A percentile compares a stretch with the other conserved stretches of the same genome.
These are phyloP conservation scores for Ips nitidus DNA, from an alignment of 1,140 invertebrate species.

Conservation along the genomic window DNA sequence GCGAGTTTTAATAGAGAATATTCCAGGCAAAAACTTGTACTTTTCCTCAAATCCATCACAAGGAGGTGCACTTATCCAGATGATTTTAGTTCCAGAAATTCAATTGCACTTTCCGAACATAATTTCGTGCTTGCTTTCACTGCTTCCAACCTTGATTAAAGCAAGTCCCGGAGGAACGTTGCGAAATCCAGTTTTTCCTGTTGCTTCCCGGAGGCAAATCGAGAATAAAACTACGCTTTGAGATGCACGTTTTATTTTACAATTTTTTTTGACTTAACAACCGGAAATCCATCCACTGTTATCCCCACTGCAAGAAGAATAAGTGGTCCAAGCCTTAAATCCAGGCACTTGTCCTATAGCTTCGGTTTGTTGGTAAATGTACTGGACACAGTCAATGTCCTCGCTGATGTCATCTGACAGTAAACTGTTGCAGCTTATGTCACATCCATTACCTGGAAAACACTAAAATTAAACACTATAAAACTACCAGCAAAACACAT, in stretches of 20 bases:
- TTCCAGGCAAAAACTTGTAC: too few species aligned
- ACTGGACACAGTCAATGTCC: slow-evolving; percentile 28
- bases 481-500: background rate
- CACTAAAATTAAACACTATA: background rate
- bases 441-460: slow-evolving; percentile 34
- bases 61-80: too few species aligned
- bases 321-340: slow-evolving; percentile 35
- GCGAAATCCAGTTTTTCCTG: background rate
- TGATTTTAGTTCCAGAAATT: background rate
- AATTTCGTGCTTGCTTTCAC: background rate
- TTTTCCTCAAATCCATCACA: too few species aligned
- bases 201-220: background rate
- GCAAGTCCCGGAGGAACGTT: background rate
- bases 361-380: slow-evolving; percentile 25
- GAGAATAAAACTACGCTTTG: background rate
- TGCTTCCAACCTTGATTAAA: background rate
- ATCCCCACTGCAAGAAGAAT: slow-evolving; percentile 23
- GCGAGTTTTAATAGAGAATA: too few species aligned
- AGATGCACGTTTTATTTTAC: too few species aligned
- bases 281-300: slow-evolving; percentile 17
- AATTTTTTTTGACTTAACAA: slow-evolving; percentile 11
- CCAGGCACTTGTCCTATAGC: slow-evolving; percentile 18
- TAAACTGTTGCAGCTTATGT: slow-evolving; percentile 32
- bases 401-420: slow-evolving; percentile 30
- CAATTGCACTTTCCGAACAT: background rate